Conservation (phyloP, 2,113 vertebrate genomes). For the Alligator mississippiensis region DNA sequence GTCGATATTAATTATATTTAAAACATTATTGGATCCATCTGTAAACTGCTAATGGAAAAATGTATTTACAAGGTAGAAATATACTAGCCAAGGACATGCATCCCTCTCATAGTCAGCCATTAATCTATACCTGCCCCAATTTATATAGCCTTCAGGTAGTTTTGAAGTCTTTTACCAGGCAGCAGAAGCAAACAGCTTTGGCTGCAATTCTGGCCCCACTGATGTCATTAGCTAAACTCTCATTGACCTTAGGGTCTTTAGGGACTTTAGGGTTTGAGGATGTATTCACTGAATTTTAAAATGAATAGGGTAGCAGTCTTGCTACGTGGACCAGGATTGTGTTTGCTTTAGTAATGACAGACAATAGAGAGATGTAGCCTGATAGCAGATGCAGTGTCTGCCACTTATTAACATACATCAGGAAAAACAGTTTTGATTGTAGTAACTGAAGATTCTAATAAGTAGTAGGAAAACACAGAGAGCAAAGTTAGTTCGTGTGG, state of each 20-base stretch:
- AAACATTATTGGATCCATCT: neutral
- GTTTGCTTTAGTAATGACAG: neutral
- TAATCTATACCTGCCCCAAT: neutral
- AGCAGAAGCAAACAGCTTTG: neutral
- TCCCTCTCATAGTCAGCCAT: neutral
- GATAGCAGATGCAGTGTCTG: neutral
- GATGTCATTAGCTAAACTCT: neutral
- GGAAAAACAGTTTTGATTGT: too few species aligned
- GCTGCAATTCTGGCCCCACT: neutral
- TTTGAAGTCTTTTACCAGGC: neutral
- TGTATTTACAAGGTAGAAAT: neutral
- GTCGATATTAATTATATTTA: neutral
- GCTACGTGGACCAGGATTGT: neutral
- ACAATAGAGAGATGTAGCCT: neutral
- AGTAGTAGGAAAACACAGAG: too few species aligned
- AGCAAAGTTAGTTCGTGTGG: too few species aligned
- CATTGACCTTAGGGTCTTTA: neutral
- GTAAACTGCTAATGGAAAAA: neutral
- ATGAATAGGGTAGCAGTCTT: neutral
- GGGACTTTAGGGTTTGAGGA: neutral
- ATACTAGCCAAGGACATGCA: neutral
- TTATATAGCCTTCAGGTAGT: neutral
- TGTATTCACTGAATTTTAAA: neutral
- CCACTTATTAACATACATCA: too few species aligned
- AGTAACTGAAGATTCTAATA: too few species aligned